Percentiles rank a stretch among this genome's conserved stretches.
Evolutionary conservation across 1,140 invertebrate genomes (phyloP).

Genomic region (Ceratosolen solmsi): DNA sequence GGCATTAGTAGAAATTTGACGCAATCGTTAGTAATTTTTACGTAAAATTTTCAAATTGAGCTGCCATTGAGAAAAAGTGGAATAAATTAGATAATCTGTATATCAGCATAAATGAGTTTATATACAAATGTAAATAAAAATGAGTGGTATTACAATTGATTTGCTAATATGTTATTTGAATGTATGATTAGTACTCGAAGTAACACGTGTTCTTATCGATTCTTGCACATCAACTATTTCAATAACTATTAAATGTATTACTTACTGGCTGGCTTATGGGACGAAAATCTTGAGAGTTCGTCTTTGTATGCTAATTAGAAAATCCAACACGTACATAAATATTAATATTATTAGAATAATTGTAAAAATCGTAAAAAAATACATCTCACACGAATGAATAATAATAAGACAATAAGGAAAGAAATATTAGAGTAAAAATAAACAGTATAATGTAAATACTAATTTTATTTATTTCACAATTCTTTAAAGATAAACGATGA

Average conservation of each 20-base stretch:
- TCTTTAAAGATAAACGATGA: no score
- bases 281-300: not conserved
- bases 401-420: not conserved
- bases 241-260: not conserved
- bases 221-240: not conserved
- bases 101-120: not conserved
- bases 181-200: not conserved
- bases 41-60: not conserved
- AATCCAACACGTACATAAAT: not conserved
- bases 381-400: no score
- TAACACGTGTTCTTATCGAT: not conserved
- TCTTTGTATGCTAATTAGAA: slow-evolving; percentile 2
- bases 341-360: not conserved
- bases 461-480: no score
- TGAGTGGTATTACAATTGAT: not conserved
- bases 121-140: not conserved
- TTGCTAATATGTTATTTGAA: not conserved
- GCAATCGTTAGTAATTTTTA: no score
- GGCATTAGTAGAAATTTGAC: no score
- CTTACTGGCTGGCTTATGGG: not conserved
- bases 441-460: no score
- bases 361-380: no score
- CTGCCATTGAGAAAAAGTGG: not conserved
- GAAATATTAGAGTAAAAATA: no score
- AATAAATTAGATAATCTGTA: not conserved